phyloP scores from a whole-genome alignment of 2,113 vertebrate species.

The Zapornia atra region DNA sequence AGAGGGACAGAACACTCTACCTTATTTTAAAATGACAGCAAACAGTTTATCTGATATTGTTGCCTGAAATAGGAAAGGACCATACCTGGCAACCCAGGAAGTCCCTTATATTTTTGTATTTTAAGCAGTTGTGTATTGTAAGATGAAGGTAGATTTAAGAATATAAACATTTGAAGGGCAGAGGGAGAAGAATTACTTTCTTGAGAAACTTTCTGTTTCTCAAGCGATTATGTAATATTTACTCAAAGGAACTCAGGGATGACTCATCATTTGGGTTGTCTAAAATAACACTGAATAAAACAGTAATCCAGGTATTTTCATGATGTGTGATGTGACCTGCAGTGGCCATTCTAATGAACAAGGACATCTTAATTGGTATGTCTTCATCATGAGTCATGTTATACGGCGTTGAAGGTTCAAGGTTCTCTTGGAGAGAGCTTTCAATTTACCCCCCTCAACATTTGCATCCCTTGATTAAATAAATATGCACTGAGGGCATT shows the following conservation, averaged over 20 bases:
- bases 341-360: neutral
- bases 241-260: neutral
- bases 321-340: neutral
- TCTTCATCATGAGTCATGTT: neutral
- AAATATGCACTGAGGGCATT: neutral
- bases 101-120: neutral
- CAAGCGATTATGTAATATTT: neutral
- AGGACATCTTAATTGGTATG: neutral
- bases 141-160: neutral
- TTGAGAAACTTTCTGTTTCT: neutral
- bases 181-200: neutral
- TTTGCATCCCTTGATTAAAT: slow-evolving; percentile 19
- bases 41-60: neutral
- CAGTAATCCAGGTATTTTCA: neutral
- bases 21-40: neutral
- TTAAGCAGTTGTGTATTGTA: neutral
- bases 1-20: neutral
- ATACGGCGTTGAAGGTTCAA: neutral
- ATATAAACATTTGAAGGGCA: slow-evolving; percentile 17
- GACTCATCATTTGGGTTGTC: slow-evolving; percentile 4
- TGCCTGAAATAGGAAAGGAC: slow-evolving; percentile 28
- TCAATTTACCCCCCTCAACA: neutral
- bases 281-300: slow-evolving; percentile 27
- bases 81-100: neutral
- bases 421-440: neutral